Percentiles rank a stretch among this genome's conserved stretches.
These are phyloP conservation scores for Cephus sareptanus DNA, from an alignment of 2,888 invertebrate species.

Conservation along the genomic window DNA sequence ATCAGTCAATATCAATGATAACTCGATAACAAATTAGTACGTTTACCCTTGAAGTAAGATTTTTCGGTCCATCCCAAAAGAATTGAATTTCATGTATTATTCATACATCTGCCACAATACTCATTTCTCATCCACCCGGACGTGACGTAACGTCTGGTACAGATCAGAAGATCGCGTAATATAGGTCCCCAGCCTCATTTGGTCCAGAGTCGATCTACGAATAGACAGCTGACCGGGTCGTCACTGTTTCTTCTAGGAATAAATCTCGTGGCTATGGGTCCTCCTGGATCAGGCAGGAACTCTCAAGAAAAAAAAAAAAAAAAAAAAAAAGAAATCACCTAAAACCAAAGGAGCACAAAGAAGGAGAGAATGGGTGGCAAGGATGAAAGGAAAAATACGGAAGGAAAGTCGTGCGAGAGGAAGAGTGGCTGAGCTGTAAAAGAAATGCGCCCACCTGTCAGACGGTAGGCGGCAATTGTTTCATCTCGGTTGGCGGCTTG, in stretches of 20 bases:
- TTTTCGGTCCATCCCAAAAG: not conserved
- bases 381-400: not conserved
- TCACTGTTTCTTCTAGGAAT: not conserved
- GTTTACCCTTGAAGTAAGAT: too few relatives aligned
- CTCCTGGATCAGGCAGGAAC: not conserved
- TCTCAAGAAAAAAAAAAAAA: not conserved
- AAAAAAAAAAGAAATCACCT: not conserved
- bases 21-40: not conserved
- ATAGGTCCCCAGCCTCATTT: not conserved
- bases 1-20: not conserved
- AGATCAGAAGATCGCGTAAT: not conserved
- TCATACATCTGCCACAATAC: not conserved
- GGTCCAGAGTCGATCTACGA: not conserved
- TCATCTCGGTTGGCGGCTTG: conserved; percentile 31
- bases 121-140: not conserved
- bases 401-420: conserved; percentile 4
- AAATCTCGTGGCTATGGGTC: not conserved
- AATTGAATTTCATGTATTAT: not conserved
- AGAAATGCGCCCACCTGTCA: conserved; percentile 11
- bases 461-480: conserved; percentile 28
- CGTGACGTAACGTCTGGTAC: not conserved
- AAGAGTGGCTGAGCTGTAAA: conserved; percentile 12
- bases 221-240: not conserved
- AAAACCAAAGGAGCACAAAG: not conserved
- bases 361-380: not conserved